Percentiles rank a stretch among this genome's conserved stretches.
Conservation (phyloP, 2,888 invertebrate species). For the Eledona agricola region DNA sequence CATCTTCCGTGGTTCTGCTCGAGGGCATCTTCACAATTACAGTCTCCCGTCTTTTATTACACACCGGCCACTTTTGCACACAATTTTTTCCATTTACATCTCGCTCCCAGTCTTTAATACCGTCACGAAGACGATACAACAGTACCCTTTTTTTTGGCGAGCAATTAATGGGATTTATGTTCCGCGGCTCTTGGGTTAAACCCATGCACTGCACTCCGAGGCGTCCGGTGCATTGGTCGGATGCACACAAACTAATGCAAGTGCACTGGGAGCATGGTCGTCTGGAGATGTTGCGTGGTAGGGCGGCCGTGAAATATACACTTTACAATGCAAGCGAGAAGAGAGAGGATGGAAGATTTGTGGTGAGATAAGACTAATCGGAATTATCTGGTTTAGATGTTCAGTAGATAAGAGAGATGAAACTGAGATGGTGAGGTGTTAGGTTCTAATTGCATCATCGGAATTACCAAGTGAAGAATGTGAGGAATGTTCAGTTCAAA, state of each 20-base stretch:
- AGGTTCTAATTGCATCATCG: no score
- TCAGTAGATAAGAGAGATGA: background rate
- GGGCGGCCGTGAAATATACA: constrained; percentile 33
- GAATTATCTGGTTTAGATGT: constrained; percentile 15
- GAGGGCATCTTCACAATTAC: constrained; percentile 46
- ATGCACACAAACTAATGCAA: no score
- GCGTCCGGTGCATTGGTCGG: constrained; percentile 2
- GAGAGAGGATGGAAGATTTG: constrained; percentile 32
- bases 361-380: constrained; percentile 26
- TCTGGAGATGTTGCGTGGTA: no score
- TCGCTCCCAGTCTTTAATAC: constrained; percentile 18
- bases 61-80: constrained; percentile 36
- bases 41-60: constrained; percentile 42
- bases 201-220: constrained; percentile 1
- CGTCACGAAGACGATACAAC: no score
- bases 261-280: constrained; percentile 10
- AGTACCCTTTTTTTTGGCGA: no score
- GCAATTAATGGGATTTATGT: no score
- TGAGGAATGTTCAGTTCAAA: no score
- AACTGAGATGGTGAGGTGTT: no score
- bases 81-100: constrained; percentile 26
- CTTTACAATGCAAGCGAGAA: constrained; percentile 14
- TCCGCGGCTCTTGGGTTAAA: no score
- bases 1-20: constrained; percentile 36
- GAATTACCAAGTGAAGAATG: no score